Conservation (phyloP, 2,888 invertebrate species). For the Zelleria hepariella region DNA sequence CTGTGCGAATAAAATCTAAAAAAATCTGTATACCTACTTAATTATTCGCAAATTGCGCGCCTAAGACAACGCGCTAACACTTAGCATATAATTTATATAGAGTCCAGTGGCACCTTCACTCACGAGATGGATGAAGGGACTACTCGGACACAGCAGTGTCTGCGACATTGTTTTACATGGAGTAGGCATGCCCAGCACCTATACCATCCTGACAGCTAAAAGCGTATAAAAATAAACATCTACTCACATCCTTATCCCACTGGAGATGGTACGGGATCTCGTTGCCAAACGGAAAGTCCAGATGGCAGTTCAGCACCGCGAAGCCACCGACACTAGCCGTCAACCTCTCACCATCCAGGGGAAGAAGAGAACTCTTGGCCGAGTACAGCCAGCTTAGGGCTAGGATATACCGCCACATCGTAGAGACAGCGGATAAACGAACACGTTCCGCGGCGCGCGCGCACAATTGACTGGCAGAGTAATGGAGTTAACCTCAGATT, state of each 20-base stretch:
- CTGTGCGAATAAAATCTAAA: no score
- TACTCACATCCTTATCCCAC: slow-evolving; percentile 91
- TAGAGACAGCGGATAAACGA: neutral
- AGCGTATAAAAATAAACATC: slow-evolving; percentile 16
- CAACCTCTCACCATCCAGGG: slow-evolving; percentile 56
- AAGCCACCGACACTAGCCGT: slow-evolving; percentile 83
- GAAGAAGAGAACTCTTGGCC: slow-evolving; percentile 37
- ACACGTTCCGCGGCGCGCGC: slow-evolving; percentile 8
- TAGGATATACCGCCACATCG: slow-evolving; percentile 9
- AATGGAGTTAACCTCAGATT: slow-evolving; percentile 5
- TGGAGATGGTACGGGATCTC: slow-evolving; percentile 88
- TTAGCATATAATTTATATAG: no score
- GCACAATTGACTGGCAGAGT: slow-evolving; percentile 11
- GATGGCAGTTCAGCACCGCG: slow-evolving; percentile 85
- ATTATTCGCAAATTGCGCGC: no score
- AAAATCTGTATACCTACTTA: no score
- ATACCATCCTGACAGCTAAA: no score
- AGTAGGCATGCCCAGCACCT: no score
- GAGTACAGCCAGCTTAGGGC: slow-evolving; percentile 7
- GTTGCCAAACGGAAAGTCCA: slow-evolving; percentile 89
- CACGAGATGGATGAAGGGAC: no score
- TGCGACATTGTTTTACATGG: no score
- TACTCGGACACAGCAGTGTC: no score
- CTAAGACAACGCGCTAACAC: no score
- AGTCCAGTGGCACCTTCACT: no score